A percentile compares a stretch with the other conserved stretches of the same genome.
Conservation (phyloP, 2,888 invertebrate species). For the Hyles lineata region DNA sequence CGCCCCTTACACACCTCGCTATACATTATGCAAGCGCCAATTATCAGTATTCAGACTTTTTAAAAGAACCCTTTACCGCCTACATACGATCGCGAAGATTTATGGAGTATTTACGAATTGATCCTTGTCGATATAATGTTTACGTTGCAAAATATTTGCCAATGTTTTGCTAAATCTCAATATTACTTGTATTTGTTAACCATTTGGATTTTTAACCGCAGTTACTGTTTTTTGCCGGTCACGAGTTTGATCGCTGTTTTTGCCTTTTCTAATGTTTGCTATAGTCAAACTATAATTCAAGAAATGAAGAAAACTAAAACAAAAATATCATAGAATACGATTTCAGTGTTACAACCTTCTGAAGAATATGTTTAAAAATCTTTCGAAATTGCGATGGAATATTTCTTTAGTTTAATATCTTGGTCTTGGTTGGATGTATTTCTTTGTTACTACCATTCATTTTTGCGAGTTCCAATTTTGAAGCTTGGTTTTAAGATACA, state of each 20-base stretch:
- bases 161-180: conserved; percentile 49
- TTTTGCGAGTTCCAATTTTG: too few relatives aligned
- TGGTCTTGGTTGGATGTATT: too few relatives aligned
- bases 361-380: too few relatives aligned
- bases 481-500: neutral
- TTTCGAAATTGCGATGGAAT: too few relatives aligned
- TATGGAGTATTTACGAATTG: neutral
- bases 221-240: neutral
- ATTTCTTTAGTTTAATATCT: too few relatives aligned
- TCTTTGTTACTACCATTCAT: too few relatives aligned
- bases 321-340: neutral
- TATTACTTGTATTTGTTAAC: conserved; percentile 22
- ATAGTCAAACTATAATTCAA: too few relatives aligned
- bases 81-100: neutral
- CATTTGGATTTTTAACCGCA: conserved; percentile 13
- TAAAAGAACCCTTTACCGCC: conserved; percentile 23
- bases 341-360: neutral
- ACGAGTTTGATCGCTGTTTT: neutral
- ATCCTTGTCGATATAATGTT: conserved; percentile 36
- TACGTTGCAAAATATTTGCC: conserved; percentile 45
- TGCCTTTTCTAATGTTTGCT: neutral
- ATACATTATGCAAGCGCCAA: conserved; percentile 59
- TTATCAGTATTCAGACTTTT: conserved; percentile 34
- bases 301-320: neutral
- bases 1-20: conserved; percentile 38